These are phyloP conservation scores for Chamaetylas fuelleborni DNA, from an alignment of 2,113 vertebrate genomes.

Conservation along the genomic window DNA sequence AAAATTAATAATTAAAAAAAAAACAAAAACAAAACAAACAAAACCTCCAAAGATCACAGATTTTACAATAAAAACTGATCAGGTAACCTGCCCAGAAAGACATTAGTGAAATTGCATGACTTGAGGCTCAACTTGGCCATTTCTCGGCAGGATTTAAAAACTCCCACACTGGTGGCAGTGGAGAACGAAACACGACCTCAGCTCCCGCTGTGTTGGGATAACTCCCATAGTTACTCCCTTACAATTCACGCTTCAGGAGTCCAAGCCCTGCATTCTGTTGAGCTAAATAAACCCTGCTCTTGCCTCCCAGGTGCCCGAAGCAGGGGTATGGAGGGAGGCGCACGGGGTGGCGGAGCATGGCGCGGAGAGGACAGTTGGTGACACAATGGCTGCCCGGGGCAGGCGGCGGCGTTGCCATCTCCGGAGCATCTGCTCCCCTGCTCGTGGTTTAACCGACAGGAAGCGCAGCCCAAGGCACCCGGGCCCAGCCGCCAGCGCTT, in stretches of 20 bases:
- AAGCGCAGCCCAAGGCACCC: conserved; percentile 64
- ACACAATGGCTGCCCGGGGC: not conserved
- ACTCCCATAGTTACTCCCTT: not conserved
- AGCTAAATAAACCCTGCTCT: not conserved
- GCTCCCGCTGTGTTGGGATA: fast-evolving
- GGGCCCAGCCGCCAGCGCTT: conserved; percentile 53
- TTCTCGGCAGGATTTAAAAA: not conserved
- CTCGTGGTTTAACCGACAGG: conserved; percentile 85
- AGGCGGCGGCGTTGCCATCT: not conserved
- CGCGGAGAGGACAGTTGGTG: not conserved
- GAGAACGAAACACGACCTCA: not conserved
- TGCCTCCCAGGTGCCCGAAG: not conserved
- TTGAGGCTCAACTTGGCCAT: fast-evolving
- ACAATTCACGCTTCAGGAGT: not conserved
- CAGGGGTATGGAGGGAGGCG: fast-evolving
- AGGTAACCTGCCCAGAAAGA: not conserved
- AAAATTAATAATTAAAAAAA: not conserved
- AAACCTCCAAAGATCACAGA: not conserved
- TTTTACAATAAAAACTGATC: not conserved
- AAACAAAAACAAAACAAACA: too few relatives aligned
- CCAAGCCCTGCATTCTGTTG: not conserved
- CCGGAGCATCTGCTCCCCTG: conserved; percentile 73
- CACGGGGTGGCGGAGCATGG: fast-evolving
- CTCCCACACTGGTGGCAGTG: not conserved
- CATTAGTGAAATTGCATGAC: not conserved